phyloP scores from a whole-genome alignment of 1,140 invertebrate species.

The Drosophila oshimai region DNA sequence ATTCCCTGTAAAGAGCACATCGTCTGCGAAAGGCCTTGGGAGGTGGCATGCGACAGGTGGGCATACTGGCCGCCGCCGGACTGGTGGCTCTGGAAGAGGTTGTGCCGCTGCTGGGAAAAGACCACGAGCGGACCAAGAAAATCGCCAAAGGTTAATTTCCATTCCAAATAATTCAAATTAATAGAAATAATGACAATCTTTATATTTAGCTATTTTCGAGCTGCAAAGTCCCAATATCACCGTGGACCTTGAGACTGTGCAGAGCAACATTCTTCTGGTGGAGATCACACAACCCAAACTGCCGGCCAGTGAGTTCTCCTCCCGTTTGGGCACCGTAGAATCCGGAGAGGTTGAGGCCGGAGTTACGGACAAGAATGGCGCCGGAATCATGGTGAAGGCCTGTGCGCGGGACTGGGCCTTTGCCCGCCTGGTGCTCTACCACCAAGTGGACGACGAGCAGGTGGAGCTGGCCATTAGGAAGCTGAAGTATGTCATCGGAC shows the following conservation, averaged over 20 bases:
- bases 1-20: too few species aligned
- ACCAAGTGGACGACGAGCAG: constrained; percentile 86
- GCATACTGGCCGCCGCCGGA: constrained; percentile 94
- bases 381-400: constrained; percentile 84
- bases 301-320: constrained; percentile 84
- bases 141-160: constrained; percentile 87
- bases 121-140: constrained; percentile 88
- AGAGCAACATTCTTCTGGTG: constrained; percentile 92
- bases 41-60: constrained; percentile 95
- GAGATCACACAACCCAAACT: constrained; percentile 84
- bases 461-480: constrained; percentile 87
- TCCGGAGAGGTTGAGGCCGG: constrained; percentile 84
- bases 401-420: constrained; percentile 84
- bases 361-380: constrained; percentile 81
- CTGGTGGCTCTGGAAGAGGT: constrained; percentile 91
- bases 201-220: constrained; percentile 85
- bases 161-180: not conserved
- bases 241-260: constrained; percentile 87
- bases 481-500: constrained; percentile 85
- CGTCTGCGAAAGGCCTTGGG: constrained; percentile 93
- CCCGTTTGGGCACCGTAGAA: constrained; percentile 84
- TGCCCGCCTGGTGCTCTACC: constrained; percentile 87
- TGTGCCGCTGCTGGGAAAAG: constrained; percentile 87
- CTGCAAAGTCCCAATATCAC: constrained; percentile 84
- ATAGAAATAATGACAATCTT: not conserved